Evolutionary conservation across 2,113 vertebrate species (phyloP), one percentile per base, ranked within the genome.

Genomic region (Epinephelus cyanopodus): DNA sequence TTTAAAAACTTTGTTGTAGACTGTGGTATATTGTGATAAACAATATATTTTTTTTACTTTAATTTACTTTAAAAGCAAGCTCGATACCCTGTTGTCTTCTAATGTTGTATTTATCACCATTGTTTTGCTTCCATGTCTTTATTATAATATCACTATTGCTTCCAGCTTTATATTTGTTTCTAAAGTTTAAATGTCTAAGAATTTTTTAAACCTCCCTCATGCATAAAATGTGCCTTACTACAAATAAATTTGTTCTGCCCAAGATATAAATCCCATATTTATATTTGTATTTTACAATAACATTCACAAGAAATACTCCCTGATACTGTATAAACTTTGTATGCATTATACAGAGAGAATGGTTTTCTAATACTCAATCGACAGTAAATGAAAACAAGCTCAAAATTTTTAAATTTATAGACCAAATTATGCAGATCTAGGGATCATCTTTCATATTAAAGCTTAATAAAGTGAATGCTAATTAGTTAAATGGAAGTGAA

Each of bases 401-500:
- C 37, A 42, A 45, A 42, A 65, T 29, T 11, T 6, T 42, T 21
- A 15, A 5, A 5, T 27, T 65, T 45, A 29, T 4, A n/a, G 52
- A 66, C 10, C 42, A 15, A 15, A 5, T 27, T 65, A 10, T 45
- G 15, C 7, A 29, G 52, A 57, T 15, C 42, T 5, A 39, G n/a
- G 8, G 25, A 1, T 25, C 14, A 50, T 23, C 48, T 53, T 42
- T 53, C 50, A 19, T 50, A 60, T 37, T 18, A 21, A 69, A 47
- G 8, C 0, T 10, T 2, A 12, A 68, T 29, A 27, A 18, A 54
- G n/a, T 39, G 7, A 80, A 65, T 86, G 63, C 21, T 58, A 60
- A 80, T 78, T 29, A 69, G 52, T 11, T 52, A 29, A 57, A 74
- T 1, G 64, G 19, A 79, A 54, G 47, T 61, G 15, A 73, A 70